Conservation (phyloP, 2,888 invertebrate species). For the Deroplatys truncata region DNA sequence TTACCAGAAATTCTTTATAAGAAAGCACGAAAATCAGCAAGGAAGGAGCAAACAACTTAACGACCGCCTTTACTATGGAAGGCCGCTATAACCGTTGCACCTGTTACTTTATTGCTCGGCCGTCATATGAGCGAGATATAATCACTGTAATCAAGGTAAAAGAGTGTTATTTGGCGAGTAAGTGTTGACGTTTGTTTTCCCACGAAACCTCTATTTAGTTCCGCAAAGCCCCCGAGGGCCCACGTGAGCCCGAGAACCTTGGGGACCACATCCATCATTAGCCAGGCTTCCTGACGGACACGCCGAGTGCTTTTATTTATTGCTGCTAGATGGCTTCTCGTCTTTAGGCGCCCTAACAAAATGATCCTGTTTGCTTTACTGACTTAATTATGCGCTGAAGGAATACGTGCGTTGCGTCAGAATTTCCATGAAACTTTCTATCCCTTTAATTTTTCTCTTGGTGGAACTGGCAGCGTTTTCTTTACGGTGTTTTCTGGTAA, state of each 20-base stretch:
- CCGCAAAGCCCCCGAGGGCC: neutral
- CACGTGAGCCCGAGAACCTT: neutral
- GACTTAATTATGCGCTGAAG: conserved; percentile 4
- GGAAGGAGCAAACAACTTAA: neutral
- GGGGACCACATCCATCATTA: conserved; percentile 4
- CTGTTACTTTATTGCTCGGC: neutral
- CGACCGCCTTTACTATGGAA: neutral
- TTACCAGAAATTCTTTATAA: too few species aligned
- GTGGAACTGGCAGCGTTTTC: too few species aligned
- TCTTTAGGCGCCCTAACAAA: neutral
- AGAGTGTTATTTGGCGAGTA: neutral
- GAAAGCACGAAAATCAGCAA: neutral
- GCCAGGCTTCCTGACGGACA: neutral
- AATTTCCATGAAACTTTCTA: neutral
- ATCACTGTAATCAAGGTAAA: conserved; percentile 5
- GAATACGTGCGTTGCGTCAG: neutral
- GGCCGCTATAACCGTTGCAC: neutral
- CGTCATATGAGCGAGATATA: neutral
- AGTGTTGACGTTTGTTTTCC: neutral
- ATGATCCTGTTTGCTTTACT: neutral
- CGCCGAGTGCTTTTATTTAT: conserved; percentile 5
- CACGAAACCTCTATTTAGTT: neutral
- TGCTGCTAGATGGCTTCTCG: neutral
- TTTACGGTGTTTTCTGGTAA: too few species aligned
- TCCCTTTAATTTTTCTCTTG: too few species aligned